Evolutionary conservation across 2,888 invertebrate species (phyloP), one percentile per base, ranked within the genome.

Genomic region (Scaptomyza polygonia): DNA sequence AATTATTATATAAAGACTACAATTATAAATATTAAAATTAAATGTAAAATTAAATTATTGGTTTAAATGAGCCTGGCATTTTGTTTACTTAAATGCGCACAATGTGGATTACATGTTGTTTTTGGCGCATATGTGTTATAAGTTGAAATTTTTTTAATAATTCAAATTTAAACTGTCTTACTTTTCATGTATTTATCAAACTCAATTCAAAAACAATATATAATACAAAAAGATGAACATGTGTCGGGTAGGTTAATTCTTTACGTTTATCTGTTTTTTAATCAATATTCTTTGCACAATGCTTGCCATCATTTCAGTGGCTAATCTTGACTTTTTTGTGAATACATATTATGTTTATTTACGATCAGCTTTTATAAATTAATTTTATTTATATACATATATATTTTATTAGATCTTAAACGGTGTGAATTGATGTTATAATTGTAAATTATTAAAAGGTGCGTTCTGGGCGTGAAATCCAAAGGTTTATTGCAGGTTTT

Each of bases 171-270:
- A 52, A 63, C 40, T 54, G 55, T 57, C 69, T 70, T 70, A 54
- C 70, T 83, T 80, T 80, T 67, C 84, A 82, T 84, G 77, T 77
- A 68, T 57, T 71, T 51, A 59, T 73, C 65, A 54, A 42, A 29
- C 45, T 21, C 42, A 53, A 47, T 47, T 56, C 47, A 64, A 63
- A 51, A 48, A 67, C 73, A 51, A 57, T 16, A 48, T 12, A 62
- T 68, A 69, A 62, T 34, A 32, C 55, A n/a, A 48, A 72, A 68
- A 79, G 80, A 83, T 73, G 80, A 80, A 80, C 84, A 80, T 72
- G 78, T 63, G 65, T 62, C 69, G 67, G 80, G 80, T 86, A 86
- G 80, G 80, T 80, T 80, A 25, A 83, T 70, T 58, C 49, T 75
- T 74, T 61, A 72, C 34, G 56, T 59, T 70, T 66, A 63, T 63